These are phyloP conservation scores for Sympetrum striolatum DNA, from an alignment of 2,888 invertebrate species.

Conservation along the genomic window DNA sequence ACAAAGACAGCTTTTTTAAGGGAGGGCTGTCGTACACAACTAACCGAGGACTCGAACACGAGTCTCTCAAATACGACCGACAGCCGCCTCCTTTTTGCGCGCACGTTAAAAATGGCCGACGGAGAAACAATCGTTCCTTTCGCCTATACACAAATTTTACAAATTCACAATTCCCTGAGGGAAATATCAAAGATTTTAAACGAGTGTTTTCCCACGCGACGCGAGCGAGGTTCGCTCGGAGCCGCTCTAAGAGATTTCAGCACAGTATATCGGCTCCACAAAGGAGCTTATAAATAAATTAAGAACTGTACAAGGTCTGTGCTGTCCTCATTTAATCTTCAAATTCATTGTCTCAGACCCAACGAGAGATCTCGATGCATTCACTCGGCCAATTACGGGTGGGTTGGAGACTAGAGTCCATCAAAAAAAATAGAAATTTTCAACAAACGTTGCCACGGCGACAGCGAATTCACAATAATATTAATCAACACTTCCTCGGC, in stretches of 20 bases:
- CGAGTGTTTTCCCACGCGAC: background rate
- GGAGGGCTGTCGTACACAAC: background rate
- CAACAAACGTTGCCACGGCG: slow-evolving; percentile 23
- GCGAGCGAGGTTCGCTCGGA: too few species aligned
- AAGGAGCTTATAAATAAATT: slow-evolving; percentile 38
- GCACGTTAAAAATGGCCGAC: slow-evolving; percentile 16
- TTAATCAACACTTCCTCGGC: slow-evolving; percentile 16
- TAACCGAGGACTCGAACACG: too few species aligned
- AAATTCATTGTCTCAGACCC: slow-evolving; percentile 37
- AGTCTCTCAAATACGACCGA: background rate
- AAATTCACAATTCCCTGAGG: slow-evolving; percentile 8
- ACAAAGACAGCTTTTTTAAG: slow-evolving; percentile 27
- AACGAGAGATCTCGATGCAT: background rate
- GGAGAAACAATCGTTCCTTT: background rate
- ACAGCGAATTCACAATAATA: slow-evolving; percentile 34
- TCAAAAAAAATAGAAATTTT: slow-evolving; percentile 41
- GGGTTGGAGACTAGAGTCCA: slow-evolving; percentile 42
- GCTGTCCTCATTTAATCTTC: slow-evolving; percentile 14
- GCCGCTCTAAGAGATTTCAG: background rate
- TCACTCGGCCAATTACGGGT: slow-evolving; percentile 32
- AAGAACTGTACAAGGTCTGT: slow-evolving; percentile 40
- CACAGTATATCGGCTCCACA: slow-evolving; percentile 8
- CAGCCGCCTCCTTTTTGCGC: slow-evolving; percentile 7
- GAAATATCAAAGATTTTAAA: background rate
- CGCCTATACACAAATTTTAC: slow-evolving; percentile 1